Percentiles rank a stretch among this genome's conserved stretches.
These are phyloP conservation scores for Andrena hattorfiana DNA, from an alignment of 2,888 invertebrate species.

Conservation along the genomic window DNA sequence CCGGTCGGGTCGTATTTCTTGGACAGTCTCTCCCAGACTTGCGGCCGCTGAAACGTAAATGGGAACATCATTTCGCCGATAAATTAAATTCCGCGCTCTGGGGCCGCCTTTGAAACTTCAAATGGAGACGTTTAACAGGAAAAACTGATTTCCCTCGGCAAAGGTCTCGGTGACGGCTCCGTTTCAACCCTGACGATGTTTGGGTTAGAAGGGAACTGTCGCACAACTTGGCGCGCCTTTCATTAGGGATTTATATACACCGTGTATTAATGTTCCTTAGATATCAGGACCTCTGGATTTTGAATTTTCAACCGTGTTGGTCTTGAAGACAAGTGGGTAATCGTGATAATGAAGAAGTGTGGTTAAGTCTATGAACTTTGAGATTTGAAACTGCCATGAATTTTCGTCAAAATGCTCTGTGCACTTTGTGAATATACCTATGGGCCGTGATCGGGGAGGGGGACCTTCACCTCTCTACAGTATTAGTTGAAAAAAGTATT, in stretches of 20 bases:
- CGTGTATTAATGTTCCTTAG: too few relatives aligned
- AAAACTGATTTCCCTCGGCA: neutral
- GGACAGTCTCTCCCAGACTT: conserved; percentile 88
- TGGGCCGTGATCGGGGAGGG: too few relatives aligned
- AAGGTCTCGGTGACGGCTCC: neutral
- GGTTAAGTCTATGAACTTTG: too few relatives aligned
- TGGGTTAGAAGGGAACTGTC: neutral
- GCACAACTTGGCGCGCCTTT: neutral
- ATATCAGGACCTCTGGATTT: too few relatives aligned
- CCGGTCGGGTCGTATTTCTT: conserved; percentile 90
- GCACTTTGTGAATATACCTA: too few relatives aligned
- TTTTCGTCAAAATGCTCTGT: too few relatives aligned
- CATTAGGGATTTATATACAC: neutral
- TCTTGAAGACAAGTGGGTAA: too few relatives aligned
- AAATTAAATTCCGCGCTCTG: neutral
- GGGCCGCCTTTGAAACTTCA: neutral
- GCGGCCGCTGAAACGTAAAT: conserved; percentile 79
- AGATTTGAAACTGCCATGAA: too few relatives aligned
- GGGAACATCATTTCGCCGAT: neutral
- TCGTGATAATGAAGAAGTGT: too few relatives aligned
- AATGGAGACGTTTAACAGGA: neutral
- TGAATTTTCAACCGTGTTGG: too few relatives aligned
- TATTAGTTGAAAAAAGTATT: too few relatives aligned
- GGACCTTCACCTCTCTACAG: too few relatives aligned
- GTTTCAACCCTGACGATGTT: neutral